Evolutionary conservation across 2,113 vertebrate genomes (phyloP), one percentile per base, ranked within the genome.

Genomic region (Nyctibius bracteatus): DNA sequence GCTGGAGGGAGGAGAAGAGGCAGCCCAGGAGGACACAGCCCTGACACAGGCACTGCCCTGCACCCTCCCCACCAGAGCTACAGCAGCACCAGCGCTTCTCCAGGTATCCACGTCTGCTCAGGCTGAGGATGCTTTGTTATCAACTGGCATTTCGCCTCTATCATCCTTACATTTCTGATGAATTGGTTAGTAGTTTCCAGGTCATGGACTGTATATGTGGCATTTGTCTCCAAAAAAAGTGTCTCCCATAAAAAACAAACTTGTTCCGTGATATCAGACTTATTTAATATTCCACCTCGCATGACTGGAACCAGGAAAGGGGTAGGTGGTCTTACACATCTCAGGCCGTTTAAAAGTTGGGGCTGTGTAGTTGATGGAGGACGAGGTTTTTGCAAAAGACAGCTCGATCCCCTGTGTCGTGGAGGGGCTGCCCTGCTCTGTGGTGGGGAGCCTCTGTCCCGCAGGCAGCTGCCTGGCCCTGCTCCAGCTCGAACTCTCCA

Each of bases 351-450:
- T 71, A 35, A 59, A 77, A 59, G 25, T 12, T 49, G 39, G 20
- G 63, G 44, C 63, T 70, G 51, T 41, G 67, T 8, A 30, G 59
- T 7, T 52, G 58, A 31, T 41, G 57, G 27, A 80, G 67, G 28
- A 37, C 39, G 35, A 51, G 22, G 11, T 14, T 90, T 81, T 70
- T 81, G 14, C 18, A 28, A 14, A 52, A 81, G 43, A 25, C 22
- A 9, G 28, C 30, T 86, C 21, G 46, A 39, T 43, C 27, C 35
- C n/a, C 18, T 9, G n/a, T 1, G 0, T 41, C 2, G 5, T 2
- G 15, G 37, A 57, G 61, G 21, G 33, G 14, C 59, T 68, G 59
- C 51, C 8, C 33, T 18, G 37, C 37, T 58, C 58, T 35, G 30
- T 1, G 0, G 41, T n/a, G 16, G 55, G 44, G 28, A 71, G 9